Evolutionary conservation across 2,888 invertebrate species (phyloP).

Genomic region (Lithophane socia): DNA sequence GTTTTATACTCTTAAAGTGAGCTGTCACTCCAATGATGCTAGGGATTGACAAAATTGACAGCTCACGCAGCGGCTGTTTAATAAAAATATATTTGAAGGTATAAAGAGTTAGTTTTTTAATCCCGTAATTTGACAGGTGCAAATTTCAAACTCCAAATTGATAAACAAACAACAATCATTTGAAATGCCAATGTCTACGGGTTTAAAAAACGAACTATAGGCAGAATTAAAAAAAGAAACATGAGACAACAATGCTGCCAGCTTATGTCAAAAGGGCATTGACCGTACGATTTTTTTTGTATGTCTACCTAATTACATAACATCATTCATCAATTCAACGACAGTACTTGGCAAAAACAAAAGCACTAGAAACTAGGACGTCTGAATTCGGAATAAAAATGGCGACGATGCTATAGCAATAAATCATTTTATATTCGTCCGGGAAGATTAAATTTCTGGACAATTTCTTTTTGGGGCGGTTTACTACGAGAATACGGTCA

Average conservation of each 20-base stretch:
- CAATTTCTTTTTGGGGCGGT: conserved; percentile 28
- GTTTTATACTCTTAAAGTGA: too few relatives aligned
- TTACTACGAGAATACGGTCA: not conserved
- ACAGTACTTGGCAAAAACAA: conserved; percentile 50
- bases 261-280: not conserved
- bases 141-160: too few relatives aligned
- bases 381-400: conserved; percentile 55
- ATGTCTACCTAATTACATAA: conserved; percentile 7
- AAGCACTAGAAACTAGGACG: conserved; percentile 36
- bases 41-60: too few relatives aligned
- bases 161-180: too few relatives aligned
- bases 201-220: too few relatives aligned
- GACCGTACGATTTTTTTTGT: not conserved
- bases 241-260: not conserved
- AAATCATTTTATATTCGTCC: conserved; percentile 60
- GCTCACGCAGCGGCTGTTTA: too few relatives aligned
- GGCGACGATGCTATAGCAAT: conserved; percentile 44
- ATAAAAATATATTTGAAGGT: too few relatives aligned
- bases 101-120: too few relatives aligned
- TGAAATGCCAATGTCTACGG: too few relatives aligned
- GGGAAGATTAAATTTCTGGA: conserved; percentile 60
- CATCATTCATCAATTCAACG: conserved; percentile 25
- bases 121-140: too few relatives aligned
- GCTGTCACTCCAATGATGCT: too few relatives aligned
- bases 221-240: not conserved